These are phyloP conservation scores for Holocentrus rufus DNA, from an alignment of 2,797 vertebrate genomes.

Conservation along the genomic window DNA sequence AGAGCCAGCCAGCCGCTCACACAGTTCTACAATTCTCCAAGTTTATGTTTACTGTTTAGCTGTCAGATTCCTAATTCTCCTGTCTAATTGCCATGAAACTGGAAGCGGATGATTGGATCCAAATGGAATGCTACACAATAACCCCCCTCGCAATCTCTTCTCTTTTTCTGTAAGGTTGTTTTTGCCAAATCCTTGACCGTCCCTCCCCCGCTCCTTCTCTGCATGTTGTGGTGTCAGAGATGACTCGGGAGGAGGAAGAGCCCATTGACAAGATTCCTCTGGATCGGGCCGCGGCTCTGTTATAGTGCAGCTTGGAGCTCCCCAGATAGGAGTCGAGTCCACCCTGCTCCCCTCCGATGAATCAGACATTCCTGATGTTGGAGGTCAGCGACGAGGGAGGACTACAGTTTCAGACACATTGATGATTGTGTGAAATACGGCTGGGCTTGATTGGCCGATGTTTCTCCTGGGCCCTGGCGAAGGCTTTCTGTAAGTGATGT, in stretches of 20 bases:
- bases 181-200: slow-evolving; percentile 40
- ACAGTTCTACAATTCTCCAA: not conserved
- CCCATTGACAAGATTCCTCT: slow-evolving; percentile 39
- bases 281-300: slow-evolving; percentile 34
- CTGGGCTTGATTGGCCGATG: slow-evolving; percentile 44
- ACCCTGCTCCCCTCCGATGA: slow-evolving; percentile 49
- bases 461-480: slow-evolving; percentile 35
- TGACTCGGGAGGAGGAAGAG: slow-evolving; percentile 30
- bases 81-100: slow-evolving; percentile 24
- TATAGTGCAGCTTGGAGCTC: slow-evolving; percentile 39
- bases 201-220: slow-evolving; percentile 27
- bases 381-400: slow-evolving; percentile 55
- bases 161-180: slow-evolving; percentile 34
- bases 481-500: slow-evolving; percentile 53
- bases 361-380: slow-evolving; percentile 67
- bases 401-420: slow-evolving; percentile 40
- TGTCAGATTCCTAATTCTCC: slow-evolving; percentile 8
- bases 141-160: slow-evolving; percentile 11
- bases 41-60: not conserved
- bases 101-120: slow-evolving; percentile 11
- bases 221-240: slow-evolving; percentile 37
- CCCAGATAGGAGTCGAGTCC: slow-evolving; percentile 47
- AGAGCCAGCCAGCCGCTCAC: not conserved
- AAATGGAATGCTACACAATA: slow-evolving; percentile 40
- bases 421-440: slow-evolving; percentile 56